Conservation (phyloP, 2,888 invertebrate species). For the Apodemia mormo region DNA sequence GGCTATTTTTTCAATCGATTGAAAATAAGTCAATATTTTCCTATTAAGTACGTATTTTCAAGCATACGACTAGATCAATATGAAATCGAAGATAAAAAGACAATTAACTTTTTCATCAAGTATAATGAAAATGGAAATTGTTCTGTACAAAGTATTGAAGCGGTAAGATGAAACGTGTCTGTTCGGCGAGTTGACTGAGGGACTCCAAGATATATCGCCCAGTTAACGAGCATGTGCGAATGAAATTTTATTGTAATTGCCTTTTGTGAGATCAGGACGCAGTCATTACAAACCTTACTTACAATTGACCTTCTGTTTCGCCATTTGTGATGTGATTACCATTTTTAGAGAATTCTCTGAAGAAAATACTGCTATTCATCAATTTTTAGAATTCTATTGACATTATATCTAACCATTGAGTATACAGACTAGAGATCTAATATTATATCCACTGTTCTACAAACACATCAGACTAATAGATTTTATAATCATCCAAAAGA, state of each 20-base stretch:
- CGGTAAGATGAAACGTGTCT: constrained; percentile 62
- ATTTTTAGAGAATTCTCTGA: not conserved
- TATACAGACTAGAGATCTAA: no score
- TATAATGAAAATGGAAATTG: constrained; percentile 12
- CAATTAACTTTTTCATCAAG: constrained; percentile 5
- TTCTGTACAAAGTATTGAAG: constrained; percentile 32
- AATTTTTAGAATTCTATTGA: no score
- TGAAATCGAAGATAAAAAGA: not conserved
- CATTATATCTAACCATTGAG: no score
- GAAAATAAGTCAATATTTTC: no score
- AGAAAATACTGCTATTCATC: no score
- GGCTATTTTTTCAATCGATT: no score
- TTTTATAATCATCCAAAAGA: no score
- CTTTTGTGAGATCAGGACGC: constrained; percentile 79
- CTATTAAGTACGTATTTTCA: no score
- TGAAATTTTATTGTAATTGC: constrained; percentile 82
- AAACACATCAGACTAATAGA: no score
- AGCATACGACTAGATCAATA: not conserved
- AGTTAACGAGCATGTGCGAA: constrained; percentile 81
- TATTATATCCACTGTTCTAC: no score
- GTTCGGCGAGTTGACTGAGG: constrained; percentile 62
- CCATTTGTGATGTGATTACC: constrained; percentile 16
- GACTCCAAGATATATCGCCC: constrained; percentile 76
- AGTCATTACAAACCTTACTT: constrained; percentile 74
- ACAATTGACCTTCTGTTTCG: constrained; percentile 53